Evolutionary conservation across 1,140 invertebrate genomes (phyloP).

Genomic region (Rhopalosiphum padi): DNA sequence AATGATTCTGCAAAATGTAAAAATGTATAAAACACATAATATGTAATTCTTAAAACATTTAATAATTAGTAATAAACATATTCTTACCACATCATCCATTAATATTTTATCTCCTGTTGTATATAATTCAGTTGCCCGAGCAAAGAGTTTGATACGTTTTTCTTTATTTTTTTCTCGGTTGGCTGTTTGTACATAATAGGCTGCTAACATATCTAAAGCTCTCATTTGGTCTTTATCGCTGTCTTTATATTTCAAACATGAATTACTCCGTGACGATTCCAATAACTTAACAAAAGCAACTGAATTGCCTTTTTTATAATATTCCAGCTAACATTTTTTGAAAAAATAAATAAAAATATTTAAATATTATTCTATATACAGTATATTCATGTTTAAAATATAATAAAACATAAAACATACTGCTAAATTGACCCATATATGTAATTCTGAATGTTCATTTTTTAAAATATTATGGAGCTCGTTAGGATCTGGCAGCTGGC

Average conservation of each 20-base stretch:
- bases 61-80: not conserved
- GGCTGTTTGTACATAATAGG: conserved; percentile 96
- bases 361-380: not conserved
- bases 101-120: conserved; percentile 99
- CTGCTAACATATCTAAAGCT: conserved; percentile 93
- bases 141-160: conserved; percentile 92
- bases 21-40: conserved; percentile 36
- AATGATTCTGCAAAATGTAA: conserved; percentile 80
- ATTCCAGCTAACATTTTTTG: conserved; percentile 77
- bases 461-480: conserved; percentile 93
- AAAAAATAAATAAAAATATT: conserved; percentile 44
- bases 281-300: conserved; percentile 94
- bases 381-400: conserved; percentile 35
- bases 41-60: not conserved
- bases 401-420: conserved; percentile 71
- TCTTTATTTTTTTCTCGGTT: conserved; percentile 96
- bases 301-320: conserved; percentile 92
- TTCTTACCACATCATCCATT: conserved; percentile 94
- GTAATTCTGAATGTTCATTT: conserved; percentile 90
- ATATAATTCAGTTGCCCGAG: conserved; percentile 95
- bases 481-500: conserved; percentile 91
- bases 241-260: conserved; percentile 87
- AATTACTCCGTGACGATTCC: conserved; percentile 85
- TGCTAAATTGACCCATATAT: conserved; percentile 95
- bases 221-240: conserved; percentile 97